These are phyloP conservation scores for Strigops habroptila DNA, from an alignment of 2,113 vertebrate species.

Conservation along the genomic window DNA sequence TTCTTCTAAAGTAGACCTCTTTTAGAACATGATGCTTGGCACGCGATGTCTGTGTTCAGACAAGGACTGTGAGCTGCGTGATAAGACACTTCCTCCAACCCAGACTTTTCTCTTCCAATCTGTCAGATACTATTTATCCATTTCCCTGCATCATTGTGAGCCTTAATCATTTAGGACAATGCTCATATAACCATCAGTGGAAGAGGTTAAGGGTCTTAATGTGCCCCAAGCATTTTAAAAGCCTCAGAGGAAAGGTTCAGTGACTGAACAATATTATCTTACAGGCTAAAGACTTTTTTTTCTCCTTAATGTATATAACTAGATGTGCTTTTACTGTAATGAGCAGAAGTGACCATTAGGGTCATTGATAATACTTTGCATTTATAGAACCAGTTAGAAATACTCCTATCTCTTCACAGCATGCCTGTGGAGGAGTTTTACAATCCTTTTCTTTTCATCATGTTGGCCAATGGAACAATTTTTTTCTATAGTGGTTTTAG, in stretches of 20 bases:
- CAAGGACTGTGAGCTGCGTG: not conserved
- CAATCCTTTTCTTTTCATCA: not conserved
- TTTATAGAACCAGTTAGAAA: not conserved
- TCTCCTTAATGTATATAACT: not conserved
- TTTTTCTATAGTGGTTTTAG: not conserved
- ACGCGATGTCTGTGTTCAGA: not conserved
- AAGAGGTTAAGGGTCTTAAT: slow-evolving; percentile 1
- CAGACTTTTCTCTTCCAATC: not conserved
- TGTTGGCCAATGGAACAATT: not conserved
- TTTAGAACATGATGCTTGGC: not conserved
- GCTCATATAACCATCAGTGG: not conserved
- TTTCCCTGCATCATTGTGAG: not conserved
- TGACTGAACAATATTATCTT: slow-evolving; percentile 10
- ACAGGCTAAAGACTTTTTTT: not conserved
- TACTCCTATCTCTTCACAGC: not conserved
- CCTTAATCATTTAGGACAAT: slow-evolving; percentile 19
- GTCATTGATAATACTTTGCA: not conserved
- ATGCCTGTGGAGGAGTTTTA: not conserved
- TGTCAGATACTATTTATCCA: not conserved
- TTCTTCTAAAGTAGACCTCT: not conserved
- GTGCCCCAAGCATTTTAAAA: not conserved
- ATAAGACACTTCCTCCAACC: not conserved
- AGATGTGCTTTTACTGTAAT: not conserved
- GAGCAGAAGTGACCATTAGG: not conserved
- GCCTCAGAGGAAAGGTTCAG: not conserved